Conservation (phyloP, 2,113 vertebrate species). For the Chiloscyllium plagiosum region DNA sequence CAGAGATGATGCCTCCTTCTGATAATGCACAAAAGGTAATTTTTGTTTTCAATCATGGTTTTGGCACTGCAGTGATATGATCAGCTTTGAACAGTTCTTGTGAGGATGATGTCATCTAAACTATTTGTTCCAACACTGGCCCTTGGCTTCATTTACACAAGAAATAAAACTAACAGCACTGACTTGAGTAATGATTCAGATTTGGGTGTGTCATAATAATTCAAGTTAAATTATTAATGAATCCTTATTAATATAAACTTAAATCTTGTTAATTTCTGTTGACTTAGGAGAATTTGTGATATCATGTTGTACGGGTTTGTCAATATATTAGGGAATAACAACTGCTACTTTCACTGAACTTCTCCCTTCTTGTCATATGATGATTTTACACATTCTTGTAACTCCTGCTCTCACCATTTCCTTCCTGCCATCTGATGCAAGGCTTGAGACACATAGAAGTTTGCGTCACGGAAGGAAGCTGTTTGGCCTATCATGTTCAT, state of each 20-base stretch:
- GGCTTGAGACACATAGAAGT: neutral
- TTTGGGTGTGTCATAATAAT: neutral
- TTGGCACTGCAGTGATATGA: neutral
- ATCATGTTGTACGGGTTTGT: neutral
- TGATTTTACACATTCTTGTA: neutral
- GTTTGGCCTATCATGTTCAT: no score
- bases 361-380: neutral
- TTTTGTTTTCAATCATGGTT: neutral
- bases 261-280: neutral
- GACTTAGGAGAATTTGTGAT: neutral
- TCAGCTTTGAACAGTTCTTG: neutral
- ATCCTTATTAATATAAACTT: neutral
- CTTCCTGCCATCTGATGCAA: neutral
- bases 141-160: neutral
- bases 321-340: neutral
- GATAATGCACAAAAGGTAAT: constrained; percentile 79
- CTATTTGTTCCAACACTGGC: neutral
- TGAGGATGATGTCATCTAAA: neutral
- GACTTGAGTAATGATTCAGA: neutral
- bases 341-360: neutral
- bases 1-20: constrained; percentile 93
- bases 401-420: neutral
- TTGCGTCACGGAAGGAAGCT: no score
- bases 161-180: neutral
- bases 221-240: neutral